These are phyloP conservation scores for Drosophila busckii DNA, from an alignment of 1,140 invertebrate genomes.

Conservation along the genomic window DNA sequence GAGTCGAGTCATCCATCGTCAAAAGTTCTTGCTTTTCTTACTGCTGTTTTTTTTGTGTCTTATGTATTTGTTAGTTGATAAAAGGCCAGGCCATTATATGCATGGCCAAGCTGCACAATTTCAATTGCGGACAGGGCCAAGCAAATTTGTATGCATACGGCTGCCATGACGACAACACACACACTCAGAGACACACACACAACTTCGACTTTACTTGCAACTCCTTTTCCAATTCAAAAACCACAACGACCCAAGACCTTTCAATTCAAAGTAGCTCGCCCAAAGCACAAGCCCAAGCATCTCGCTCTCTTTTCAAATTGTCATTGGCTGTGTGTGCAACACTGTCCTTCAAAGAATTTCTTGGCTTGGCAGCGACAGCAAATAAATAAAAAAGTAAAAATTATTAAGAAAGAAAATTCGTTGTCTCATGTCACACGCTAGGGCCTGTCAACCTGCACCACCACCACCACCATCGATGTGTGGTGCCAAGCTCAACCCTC, in stretches of 20 bases:
- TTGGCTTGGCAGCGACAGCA: too few relatives aligned
- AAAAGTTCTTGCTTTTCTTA: slow-evolving; percentile 50
- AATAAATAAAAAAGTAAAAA: too few relatives aligned
- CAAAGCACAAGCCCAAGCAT: neutral
- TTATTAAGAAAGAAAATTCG: slow-evolving; percentile 52
- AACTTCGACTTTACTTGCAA: slow-evolving; percentile 7
- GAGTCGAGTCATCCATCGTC: slow-evolving; percentile 68
- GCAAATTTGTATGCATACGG: slow-evolving; percentile 74
- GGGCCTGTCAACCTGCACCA: slow-evolving; percentile 66
- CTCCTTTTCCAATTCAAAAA: slow-evolving; percentile 21
- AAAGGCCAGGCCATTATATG: slow-evolving; percentile 75
- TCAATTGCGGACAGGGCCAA: slow-evolving; percentile 52
- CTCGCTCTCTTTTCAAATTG: slow-evolving; percentile 60
- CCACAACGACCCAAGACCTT: slow-evolving; percentile 46
- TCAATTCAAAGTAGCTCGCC: slow-evolving; percentile 67
- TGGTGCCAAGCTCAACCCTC: slow-evolving; percentile 22
- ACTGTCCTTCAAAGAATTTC: slow-evolving; percentile 71
- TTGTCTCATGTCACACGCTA: slow-evolving; percentile 69
- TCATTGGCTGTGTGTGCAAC: slow-evolving; percentile 39
- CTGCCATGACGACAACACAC: slow-evolving; percentile 60
- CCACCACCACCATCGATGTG: neutral
- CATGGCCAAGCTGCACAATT: slow-evolving; percentile 74
- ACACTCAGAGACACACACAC: slow-evolving; percentile 19
- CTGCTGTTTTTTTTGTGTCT: slow-evolving; percentile 41
- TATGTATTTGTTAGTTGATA: slow-evolving; percentile 76